These are phyloP conservation scores for Dendrophyllia cribrosa DNA, from an alignment of 64 coral and sea anemone genomes.

Conservation along the genomic window DNA sequence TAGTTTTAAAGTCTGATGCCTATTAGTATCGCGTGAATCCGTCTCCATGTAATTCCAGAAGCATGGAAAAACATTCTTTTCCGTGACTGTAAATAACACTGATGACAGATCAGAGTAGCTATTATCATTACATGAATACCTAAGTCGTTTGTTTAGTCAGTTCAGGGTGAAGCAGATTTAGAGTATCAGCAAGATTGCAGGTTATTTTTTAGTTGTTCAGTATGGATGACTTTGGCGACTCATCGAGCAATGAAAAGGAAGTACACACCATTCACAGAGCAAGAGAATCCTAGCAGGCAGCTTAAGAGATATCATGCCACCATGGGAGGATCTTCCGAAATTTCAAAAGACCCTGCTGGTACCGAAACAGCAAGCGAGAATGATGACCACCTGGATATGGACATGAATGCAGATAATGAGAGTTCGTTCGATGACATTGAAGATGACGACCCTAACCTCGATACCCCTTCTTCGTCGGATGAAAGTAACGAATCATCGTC, in stretches of 20 bases:
- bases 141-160: no score
- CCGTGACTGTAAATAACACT: no score
- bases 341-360: background rate
- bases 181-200: background rate
- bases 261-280: background rate
- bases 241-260: background rate
- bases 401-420: background rate
- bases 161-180: no score
- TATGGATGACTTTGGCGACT: background rate
- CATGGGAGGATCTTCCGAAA: background rate
- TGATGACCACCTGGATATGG: background rate
- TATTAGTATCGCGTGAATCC: no score
- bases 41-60: no score
- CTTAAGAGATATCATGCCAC: constrained; percentile 12
- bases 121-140: no score
- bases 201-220: background rate
- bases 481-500: constrained; percentile 14
- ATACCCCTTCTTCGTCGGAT: background rate
- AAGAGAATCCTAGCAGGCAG: constrained; percentile 1
- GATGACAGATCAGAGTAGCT: no score
- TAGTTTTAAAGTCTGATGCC: no score
- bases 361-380: constrained; percentile 4
- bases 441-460: constrained; percentile 8
- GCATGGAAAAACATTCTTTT: no score
- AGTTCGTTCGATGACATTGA: background rate